These are phyloP conservation scores for Orussus abietinus DNA, from an alignment of 1,140 invertebrate species.

Conservation along the genomic window DNA sequence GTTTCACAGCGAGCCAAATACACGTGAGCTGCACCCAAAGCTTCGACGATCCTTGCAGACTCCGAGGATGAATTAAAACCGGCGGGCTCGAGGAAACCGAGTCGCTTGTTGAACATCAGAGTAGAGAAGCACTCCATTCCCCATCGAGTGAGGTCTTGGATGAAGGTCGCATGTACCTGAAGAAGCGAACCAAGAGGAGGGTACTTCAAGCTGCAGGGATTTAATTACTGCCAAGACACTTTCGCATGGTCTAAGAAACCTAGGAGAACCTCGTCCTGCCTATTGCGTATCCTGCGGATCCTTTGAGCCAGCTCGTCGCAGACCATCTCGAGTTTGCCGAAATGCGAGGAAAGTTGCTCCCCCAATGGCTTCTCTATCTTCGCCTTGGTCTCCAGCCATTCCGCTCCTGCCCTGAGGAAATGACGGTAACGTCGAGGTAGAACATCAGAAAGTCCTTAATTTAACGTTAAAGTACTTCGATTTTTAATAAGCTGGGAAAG, in stretches of 20 bases:
- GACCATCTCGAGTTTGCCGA: conserved; percentile 39
- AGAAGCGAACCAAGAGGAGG: too few relatives aligned
- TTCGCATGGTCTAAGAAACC: too few relatives aligned
- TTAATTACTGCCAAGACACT: too few relatives aligned
- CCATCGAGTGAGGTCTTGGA: conserved; percentile 63
- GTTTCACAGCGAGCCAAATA: conserved; percentile 62
- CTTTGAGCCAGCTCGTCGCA: conserved; percentile 50
- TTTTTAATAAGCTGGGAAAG: too few relatives aligned
- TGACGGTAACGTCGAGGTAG: too few relatives aligned
- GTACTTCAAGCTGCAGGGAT: too few relatives aligned
- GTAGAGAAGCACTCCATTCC: conserved; percentile 64
- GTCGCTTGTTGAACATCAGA: conserved; percentile 58
- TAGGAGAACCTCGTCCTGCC: conserved; percentile 58
- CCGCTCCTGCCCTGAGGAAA: conserved; percentile 48
- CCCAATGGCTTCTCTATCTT: conserved; percentile 52
- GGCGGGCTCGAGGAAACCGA: conserved; percentile 54
- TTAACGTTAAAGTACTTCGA: neutral
- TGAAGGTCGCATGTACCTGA: conserved; percentile 54
- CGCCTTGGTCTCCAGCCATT: conserved; percentile 56
- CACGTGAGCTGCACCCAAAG: conserved; percentile 58
- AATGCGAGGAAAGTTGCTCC: conserved; percentile 40
- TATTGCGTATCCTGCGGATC: conserved; percentile 53
- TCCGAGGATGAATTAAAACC: conserved; percentile 51
- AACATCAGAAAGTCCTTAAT: neutral
- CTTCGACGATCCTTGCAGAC: conserved; percentile 57